Percentiles rank a stretch among this genome's conserved stretches.
Conservation (phyloP, 2,113 vertebrate species). For the Artemisiospiza belli region DNA sequence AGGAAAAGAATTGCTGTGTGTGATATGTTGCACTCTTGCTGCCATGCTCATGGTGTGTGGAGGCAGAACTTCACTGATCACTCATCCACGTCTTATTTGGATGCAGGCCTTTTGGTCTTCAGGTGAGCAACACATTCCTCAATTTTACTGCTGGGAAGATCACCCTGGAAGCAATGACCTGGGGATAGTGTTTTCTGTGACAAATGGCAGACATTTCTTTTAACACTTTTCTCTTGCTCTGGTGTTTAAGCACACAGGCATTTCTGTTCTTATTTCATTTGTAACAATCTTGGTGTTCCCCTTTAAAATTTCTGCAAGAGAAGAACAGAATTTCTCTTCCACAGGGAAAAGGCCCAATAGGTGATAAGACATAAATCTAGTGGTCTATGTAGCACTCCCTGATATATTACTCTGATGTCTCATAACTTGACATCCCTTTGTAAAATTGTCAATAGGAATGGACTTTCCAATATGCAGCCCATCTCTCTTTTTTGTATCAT, state of each 20-base stretch:
- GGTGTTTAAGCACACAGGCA: neutral
- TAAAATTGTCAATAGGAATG: neutral
- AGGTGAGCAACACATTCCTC: neutral
- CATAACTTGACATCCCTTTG: neutral
- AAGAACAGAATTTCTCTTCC: neutral
- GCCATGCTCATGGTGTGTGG: neutral
- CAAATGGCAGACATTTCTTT: neutral
- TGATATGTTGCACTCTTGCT: neutral
- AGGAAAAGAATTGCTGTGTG: neutral
- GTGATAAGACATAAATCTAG: neutral
- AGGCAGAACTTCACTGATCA: neutral
- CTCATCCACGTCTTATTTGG: neutral
- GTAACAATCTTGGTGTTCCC: neutral
- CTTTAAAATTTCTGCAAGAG: neutral
- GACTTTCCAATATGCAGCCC: neutral
- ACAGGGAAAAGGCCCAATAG: neutral
- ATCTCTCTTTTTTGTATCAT: neutral
- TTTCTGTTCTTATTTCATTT: neutral
- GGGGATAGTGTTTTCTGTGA: neutral
- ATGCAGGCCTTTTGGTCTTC: neutral
- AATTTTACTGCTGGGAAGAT: neutral
- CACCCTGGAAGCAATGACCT: neutral
- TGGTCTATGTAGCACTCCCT: neutral
- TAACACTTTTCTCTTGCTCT: neutral
- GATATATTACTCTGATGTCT: neutral